Base-by-base conservation (phyloP, 1,140 invertebrate species). In the Onthophagus taurus region DNA sequence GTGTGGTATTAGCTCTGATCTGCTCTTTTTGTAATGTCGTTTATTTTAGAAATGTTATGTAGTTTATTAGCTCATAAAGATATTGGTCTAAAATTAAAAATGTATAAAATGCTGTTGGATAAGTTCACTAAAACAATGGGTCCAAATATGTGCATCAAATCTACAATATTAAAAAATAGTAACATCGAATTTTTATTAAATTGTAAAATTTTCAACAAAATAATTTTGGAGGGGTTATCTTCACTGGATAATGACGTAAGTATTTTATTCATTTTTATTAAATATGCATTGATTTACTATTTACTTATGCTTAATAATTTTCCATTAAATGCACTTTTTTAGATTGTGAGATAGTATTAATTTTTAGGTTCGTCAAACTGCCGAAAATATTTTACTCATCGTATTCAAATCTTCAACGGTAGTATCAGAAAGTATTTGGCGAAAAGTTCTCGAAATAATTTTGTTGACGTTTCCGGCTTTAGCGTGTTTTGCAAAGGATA, bases 161-260 rank as follows among this genome's bases (percentile, higher is more conserved):
- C 58, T 59, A 37, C 63, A 63, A 48, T 47, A 73, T 21, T 42
- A 54, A 18, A n/a, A n/a, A n/a, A n/a, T n/a, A n/a, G n/a, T n/a
- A n/a, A n/a, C n/a, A n/a, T n/a, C n/a, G n/a, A n/a, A n/a, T 74
- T 80, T 57, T 52, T 81, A 16, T 65, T 74, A 30, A 65, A 75
- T 46, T 55, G 70, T 2, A 61, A 60, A 38, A 62, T 81, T 24
- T 52, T 82, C 13, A 74, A 64, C n/a, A 76, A 81, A 64, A 76
- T 82, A 39, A 72, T 76, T 48, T 71, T 69, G 54, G 70, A 77
- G 51, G 78, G 78, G 33, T 49, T 75, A 5, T 69, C 60, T 7
- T 69, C 67, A 24, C 63, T 68, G 11, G 57, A 69, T 45, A 39
- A 53, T 30, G 53, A 60, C 53, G 67, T 68, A 55, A 48, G 14